phyloP scores from a whole-genome alignment of 2,113 vertebrate species.

The Lontra canadensis region DNA sequence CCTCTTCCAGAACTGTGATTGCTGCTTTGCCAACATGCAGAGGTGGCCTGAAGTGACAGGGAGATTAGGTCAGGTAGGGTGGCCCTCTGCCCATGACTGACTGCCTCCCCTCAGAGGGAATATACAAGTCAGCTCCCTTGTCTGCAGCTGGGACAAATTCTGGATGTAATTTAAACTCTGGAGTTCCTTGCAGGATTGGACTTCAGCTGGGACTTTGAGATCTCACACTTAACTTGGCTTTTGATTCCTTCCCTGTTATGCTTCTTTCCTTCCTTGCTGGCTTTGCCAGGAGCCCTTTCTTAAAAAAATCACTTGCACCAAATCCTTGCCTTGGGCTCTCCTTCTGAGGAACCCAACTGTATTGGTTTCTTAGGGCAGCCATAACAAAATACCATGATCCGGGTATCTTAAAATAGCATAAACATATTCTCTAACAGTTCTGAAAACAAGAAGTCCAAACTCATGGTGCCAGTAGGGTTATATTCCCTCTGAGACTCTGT shows the following conservation, averaged over 20 bases:
- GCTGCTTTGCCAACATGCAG: not conserved
- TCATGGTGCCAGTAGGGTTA: not conserved
- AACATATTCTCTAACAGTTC: not conserved
- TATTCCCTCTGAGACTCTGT: not conserved
- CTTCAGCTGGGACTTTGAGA: not conserved
- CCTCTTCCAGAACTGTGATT: not conserved
- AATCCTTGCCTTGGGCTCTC: not conserved
- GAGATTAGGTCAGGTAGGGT: not conserved
- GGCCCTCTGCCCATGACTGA: too few relatives aligned
- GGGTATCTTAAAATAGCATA: not conserved
- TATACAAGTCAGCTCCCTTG: not conserved
- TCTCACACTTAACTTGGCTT: not conserved
- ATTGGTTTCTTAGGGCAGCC: not conserved
- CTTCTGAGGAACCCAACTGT: not conserved
- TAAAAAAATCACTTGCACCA: not conserved
- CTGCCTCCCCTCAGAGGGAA: accelerated
- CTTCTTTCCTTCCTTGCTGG: not conserved
- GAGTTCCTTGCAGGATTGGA: not conserved
- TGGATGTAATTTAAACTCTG: not conserved
- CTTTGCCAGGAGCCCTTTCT: not conserved
- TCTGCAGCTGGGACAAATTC: not conserved
- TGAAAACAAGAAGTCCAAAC: not conserved
- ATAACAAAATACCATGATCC: not conserved
- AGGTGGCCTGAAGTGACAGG: not conserved
- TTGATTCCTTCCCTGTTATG: not conserved